Evolutionary conservation across 2,888 invertebrate genomes (phyloP).

Genomic region (Xestobium rufovillosum): DNA sequence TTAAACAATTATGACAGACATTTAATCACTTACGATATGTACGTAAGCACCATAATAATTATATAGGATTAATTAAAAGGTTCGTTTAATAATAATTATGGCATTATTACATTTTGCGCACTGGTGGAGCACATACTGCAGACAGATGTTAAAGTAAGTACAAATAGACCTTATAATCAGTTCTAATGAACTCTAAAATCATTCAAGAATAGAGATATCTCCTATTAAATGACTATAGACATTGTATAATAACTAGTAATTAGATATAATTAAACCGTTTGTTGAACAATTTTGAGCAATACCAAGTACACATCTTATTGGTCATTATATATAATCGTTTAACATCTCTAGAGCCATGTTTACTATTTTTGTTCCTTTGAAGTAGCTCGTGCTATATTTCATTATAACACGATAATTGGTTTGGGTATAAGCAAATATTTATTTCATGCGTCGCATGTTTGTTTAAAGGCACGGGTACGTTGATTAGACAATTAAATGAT

Average conservation of each 20-base stretch:
- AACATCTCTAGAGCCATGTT: background rate
- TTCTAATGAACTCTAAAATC: too few relatives aligned
- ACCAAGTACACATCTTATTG: conserved; percentile 1
- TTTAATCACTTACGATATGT: too few relatives aligned
- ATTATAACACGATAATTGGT: conserved; percentile 1
- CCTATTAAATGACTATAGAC: background rate
- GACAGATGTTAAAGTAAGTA: too few relatives aligned
- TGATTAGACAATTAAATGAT: background rate
- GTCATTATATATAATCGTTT: conserved; percentile 1
- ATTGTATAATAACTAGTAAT: background rate
- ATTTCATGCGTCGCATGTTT: background rate
- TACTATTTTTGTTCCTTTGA: too few relatives aligned
- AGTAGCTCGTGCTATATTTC: conserved; percentile 2
- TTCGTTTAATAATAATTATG: too few relatives aligned
- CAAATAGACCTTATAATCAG: too few relatives aligned
- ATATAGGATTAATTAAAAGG: too few relatives aligned
- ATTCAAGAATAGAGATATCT: conserved; percentile 2
- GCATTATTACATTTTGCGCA: too few relatives aligned
- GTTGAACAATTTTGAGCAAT: background rate
- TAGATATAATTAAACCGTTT: background rate
- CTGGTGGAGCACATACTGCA: too few relatives aligned
- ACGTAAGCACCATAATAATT: too few relatives aligned
- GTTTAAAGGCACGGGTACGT: conserved; percentile 1
- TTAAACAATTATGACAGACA: too few relatives aligned
- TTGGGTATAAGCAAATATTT: background rate